These are phyloP conservation scores for Tetraneura akinire DNA, from an alignment of 1,140 invertebrate genomes.

Conservation along the genomic window DNA sequence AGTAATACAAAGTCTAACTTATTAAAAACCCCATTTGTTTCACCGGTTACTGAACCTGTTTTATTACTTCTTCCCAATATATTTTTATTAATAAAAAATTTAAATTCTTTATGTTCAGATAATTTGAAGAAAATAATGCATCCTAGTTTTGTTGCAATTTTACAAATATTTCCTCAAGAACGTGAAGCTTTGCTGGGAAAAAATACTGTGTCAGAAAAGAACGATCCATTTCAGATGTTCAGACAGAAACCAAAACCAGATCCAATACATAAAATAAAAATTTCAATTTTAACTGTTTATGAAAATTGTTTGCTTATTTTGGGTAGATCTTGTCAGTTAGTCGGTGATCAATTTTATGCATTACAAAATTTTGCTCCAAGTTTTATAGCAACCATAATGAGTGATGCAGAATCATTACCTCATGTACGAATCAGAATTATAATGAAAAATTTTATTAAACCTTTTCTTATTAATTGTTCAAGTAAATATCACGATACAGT, in stretches of 20 bases:
- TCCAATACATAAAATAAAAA: constrained; percentile 20
- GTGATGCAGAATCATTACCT: constrained; percentile 66
- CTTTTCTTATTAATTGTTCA: constrained; percentile 82
- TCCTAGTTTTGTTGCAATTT: constrained; percentile 9
- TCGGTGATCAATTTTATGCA: constrained; percentile 52
- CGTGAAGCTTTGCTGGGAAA: constrained; percentile 24
- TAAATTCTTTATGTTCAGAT: constrained; percentile 72
- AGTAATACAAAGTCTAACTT: constrained; percentile 38
- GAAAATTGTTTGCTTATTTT: constrained; percentile 44
- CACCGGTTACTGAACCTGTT: constrained; percentile 59
- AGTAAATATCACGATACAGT: constrained; percentile 74
- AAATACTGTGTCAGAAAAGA: constrained; percentile 40
- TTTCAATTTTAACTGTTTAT: constrained; percentile 29
- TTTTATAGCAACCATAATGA: constrained; percentile 54
- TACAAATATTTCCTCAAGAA: constrained; percentile 46
- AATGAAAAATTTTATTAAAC: constrained; percentile 80
- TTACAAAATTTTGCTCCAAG: constrained; percentile 54
- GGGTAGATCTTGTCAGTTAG: constrained; percentile 41
- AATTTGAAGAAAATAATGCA: constrained; percentile 37
- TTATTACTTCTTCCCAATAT: constrained; percentile 76
- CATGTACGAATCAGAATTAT: constrained; percentile 81
- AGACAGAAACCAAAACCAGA: constrained; percentile 31
- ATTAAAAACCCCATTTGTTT: constrained; percentile 29
- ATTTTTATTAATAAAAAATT: constrained; percentile 71
- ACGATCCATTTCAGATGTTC: constrained; percentile 38